These are phyloP conservation scores for Timema cristinae DNA, from an alignment of 2,888 invertebrate genomes.

Conservation along the genomic window DNA sequence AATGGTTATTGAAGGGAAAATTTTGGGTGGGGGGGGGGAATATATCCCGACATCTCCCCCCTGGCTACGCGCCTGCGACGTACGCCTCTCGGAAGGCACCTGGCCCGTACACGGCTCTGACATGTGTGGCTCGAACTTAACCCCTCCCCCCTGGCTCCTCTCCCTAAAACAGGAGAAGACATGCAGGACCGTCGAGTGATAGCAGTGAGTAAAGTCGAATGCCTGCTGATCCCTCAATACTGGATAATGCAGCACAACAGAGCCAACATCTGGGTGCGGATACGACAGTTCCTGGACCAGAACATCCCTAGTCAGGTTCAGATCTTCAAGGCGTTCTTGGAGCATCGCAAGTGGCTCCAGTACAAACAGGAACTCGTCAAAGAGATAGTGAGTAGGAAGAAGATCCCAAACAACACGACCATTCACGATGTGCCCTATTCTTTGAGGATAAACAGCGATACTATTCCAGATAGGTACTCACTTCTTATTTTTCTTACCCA, in stretches of 20 bases:
- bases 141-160: no score
- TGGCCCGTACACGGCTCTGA: no score
- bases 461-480: background rate
- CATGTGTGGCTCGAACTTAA: no score
- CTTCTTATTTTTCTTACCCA: background rate
- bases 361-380: conserved; percentile 51
- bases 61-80: no score
- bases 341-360: conserved; percentile 54
- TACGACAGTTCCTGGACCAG: conserved; percentile 56
- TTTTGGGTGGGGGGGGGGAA: no score
- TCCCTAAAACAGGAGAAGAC: conserved; percentile 50
- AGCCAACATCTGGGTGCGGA: conserved; percentile 61
- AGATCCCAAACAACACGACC: background rate
- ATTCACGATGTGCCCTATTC: conserved; percentile 1
- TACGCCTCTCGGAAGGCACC: no score
- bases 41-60: no score
- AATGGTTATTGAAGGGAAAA: no score
- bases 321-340: conserved; percentile 54
- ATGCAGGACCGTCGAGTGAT: conserved; percentile 63
- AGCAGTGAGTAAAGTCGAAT: conserved; percentile 58
- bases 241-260: conserved; percentile 64
- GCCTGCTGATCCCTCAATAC: conserved; percentile 64
- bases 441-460: background rate
- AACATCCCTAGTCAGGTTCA: conserved; percentile 56
- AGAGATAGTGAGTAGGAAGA: background rate